Conservation (phyloP, 2,888 invertebrate genomes). For the Clostera curtula region DNA sequence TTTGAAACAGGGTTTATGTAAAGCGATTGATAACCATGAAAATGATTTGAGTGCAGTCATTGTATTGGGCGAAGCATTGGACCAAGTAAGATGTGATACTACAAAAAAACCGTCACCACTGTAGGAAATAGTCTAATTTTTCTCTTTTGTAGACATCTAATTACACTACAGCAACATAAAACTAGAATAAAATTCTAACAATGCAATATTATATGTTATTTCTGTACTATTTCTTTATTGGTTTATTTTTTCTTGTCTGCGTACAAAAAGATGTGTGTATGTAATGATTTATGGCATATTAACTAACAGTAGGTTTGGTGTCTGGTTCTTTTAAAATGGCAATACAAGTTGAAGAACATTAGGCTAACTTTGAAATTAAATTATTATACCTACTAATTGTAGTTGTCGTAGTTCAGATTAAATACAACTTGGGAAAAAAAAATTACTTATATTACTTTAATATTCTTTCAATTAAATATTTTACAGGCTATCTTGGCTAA, state of each 20-base stretch:
- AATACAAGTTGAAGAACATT: constrained; percentile 17
- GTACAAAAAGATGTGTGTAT: constrained; percentile 17
- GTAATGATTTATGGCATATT: constrained; percentile 19
- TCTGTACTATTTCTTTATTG: constrained; percentile 10
- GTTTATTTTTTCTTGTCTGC: constrained; percentile 14
- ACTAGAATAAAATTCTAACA: constrained; percentile 43
- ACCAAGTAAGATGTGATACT: constrained; percentile 90
- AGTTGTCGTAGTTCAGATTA: constrained; percentile 65
- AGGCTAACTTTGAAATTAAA: constrained; percentile 22
- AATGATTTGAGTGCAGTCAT: constrained; percentile 83
- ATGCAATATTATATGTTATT: constrained; percentile 13
- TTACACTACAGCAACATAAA: constrained; percentile 41
- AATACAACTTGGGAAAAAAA: constrained; percentile 23
- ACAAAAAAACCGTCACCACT: constrained; percentile 49
- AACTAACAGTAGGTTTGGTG: constrained; percentile 36
- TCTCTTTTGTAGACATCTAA: constrained; percentile 64
- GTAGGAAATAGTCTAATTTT: constrained; percentile 63
- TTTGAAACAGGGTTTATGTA: constrained; percentile 83
- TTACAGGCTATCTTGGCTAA: constrained; percentile 83
- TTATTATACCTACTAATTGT: constrained; percentile 55
- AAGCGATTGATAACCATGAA: constrained; percentile 81
- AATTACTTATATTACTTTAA: too few species aligned
- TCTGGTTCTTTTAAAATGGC: constrained; percentile 33
- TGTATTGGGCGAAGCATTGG: constrained; percentile 84
- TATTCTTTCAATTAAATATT: constrained; percentile 7